phyloP scores from a whole-genome alignment of 2,888 invertebrate species.

The Hermodice carunculata region DNA sequence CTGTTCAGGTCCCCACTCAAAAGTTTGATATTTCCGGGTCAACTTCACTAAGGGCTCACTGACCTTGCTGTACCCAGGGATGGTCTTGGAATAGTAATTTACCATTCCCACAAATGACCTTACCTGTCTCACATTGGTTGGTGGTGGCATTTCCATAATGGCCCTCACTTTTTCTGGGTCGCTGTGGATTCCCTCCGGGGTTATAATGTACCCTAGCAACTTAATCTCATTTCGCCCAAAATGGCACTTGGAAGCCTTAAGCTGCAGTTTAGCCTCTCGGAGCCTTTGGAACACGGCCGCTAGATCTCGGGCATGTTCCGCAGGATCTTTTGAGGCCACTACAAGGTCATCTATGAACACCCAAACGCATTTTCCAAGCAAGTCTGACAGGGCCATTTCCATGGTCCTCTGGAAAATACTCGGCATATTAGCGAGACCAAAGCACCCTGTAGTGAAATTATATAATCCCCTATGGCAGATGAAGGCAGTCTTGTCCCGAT shows the following conservation, averaged over 20 bases:
- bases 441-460: not conserved
- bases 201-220: constrained; percentile 23
- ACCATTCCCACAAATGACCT: constrained; percentile 18
- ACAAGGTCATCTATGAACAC: constrained; percentile 39
- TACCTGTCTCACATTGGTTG: constrained; percentile 10
- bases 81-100: constrained; percentile 17
- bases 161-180: constrained; percentile 27
- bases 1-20: not conserved
- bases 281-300: constrained; percentile 20
- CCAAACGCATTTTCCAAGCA: constrained; percentile 25
- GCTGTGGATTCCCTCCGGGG: constrained; percentile 20
- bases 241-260: constrained; percentile 32
- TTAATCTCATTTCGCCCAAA: constrained; percentile 26
- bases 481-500: not conserved
- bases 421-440: constrained; percentile 4
- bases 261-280: constrained; percentile 19
- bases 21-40: constrained; percentile 3
- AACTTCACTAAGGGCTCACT: constrained; percentile 9
- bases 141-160: constrained; percentile 11
- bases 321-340: constrained; percentile 18
- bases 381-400: constrained; percentile 15
- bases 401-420: constrained; percentile 27
- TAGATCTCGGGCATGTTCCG: constrained; percentile 30
- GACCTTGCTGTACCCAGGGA: constrained; percentile 12
- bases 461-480: not conserved